Conservation (phyloP, 2,113 vertebrate species). For the Hippocampus mohnikei region DNA sequence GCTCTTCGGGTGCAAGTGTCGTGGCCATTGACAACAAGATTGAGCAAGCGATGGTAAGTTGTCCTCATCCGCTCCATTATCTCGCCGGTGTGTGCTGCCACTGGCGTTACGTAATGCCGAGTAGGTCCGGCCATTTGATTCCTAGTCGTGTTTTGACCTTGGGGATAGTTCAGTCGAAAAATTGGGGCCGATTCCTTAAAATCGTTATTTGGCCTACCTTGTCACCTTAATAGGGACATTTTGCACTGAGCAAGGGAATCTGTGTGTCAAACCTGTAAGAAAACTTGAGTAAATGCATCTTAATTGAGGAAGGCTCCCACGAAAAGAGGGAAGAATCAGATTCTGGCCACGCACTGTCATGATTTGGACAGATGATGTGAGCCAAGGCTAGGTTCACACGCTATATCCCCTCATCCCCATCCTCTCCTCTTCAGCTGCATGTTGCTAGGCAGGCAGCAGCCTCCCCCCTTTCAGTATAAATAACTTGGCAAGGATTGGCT, state of each 20-base stretch:
- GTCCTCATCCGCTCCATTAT: background rate
- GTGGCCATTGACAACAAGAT: constrained; percentile 99
- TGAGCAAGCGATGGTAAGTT: constrained; percentile 91
- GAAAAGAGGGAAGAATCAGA: background rate
- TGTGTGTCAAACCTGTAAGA: background rate
- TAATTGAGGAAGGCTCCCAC: background rate
- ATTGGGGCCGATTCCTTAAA: background rate
- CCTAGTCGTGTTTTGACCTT: background rate
- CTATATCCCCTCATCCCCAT: constrained; percentile 5
- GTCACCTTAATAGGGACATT: background rate
- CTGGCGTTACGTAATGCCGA: background rate
- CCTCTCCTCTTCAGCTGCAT: constrained; percentile 30
- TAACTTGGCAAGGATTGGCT: constrained; percentile 78
- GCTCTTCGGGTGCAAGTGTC: constrained; percentile 91
- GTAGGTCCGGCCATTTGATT: background rate
- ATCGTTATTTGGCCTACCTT: background rate
- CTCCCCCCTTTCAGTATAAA: constrained; percentile 83
- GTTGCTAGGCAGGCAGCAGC: constrained; percentile 90
- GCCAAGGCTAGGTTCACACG: constrained; percentile 49
- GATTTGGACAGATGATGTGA: constrained; percentile 34
- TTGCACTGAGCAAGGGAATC: background rate
- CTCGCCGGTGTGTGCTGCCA: background rate
- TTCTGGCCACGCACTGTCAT: constrained; percentile 13
- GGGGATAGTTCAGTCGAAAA: too few relatives aligned
- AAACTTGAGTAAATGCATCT: background rate